Evolutionary conservation across 2,888 invertebrate genomes (phyloP).

Genomic region (Drosophila sordidula): DNA sequence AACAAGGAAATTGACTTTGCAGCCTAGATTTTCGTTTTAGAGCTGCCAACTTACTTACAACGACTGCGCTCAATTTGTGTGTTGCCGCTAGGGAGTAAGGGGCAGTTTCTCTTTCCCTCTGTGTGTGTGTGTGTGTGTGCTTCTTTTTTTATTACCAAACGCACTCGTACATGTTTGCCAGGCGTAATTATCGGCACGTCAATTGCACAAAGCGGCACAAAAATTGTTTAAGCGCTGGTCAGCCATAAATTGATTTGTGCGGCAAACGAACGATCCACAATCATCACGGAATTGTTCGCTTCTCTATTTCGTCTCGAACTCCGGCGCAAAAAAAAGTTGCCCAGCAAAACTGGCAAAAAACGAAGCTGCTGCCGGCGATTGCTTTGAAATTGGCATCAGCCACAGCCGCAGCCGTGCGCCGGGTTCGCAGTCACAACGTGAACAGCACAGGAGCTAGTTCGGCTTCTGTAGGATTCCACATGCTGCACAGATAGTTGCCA

Average conservation of each 20-base stretch:
- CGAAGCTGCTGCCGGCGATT: slow-evolving; percentile 48
- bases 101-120: slow-evolving; percentile 2
- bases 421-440: slow-evolving; percentile 18
- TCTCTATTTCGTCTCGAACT: neutral
- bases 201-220: slow-evolving; percentile 83
- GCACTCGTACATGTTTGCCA: slow-evolving; percentile 46
- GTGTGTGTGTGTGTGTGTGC: neutral
- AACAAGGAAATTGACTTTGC: slow-evolving; percentile 79
- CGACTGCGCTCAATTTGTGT: neutral
- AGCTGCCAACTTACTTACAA: slow-evolving; percentile 14
- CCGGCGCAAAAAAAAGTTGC: neutral
- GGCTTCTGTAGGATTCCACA: slow-evolving; percentile 21
- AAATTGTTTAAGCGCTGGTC: slow-evolving; percentile 75
- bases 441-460: slow-evolving; percentile 12
- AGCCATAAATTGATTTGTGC: slow-evolving; percentile 74
- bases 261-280: slow-evolving; percentile 51
- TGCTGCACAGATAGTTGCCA: slow-evolving; percentile 5
- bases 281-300: slow-evolving; percentile 48
- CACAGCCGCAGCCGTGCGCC: slow-evolving; percentile 19
- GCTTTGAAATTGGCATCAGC: slow-evolving; percentile 59
- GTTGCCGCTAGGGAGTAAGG: slow-evolving; percentile 6
- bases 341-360: slow-evolving; percentile 24
- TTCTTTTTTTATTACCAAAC: slow-evolving; percentile 7
- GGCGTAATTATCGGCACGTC: slow-evolving; percentile 84
- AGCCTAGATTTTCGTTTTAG: slow-evolving; percentile 39